Evolutionary conservation across 2,797 vertebrate species (phyloP), one percentile per base, ranked within the genome.

Genomic region (Aphelocoma californica): DNA sequence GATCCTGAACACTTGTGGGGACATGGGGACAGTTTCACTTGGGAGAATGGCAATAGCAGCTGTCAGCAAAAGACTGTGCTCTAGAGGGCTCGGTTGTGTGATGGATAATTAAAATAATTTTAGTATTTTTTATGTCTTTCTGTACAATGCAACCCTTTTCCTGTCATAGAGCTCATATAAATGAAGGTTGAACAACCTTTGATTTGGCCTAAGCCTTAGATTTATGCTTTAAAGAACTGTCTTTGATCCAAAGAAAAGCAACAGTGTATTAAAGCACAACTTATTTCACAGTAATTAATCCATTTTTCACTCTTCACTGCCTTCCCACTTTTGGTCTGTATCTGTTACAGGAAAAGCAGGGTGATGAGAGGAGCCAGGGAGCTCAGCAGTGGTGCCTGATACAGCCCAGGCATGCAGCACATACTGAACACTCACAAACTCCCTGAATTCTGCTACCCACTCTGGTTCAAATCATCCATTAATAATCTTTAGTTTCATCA

Each of bases 391-490:
- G 10, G 7, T 32, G 60, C 19, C 7, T 16, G 71, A 3, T 0
- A 8, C 18, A 26, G 31, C 2, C 4, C 45, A 5, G 45, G 19
- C 21, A 12, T 3, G 32, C 53, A 34, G 66, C 74, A 31, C n/a
- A 1, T 0, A 7, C 28, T 3, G 57, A 44, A 1, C 12, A 11
- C 20, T 12, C 48, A 17, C 14, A 42, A 9, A 14, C 12, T 7
- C 60, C 42, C 45, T 12, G 23, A 18, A 20, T 53, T n/a, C 77
- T 44, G 60, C 9, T 14, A 2, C 45, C 14, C 9, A 8, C 14
- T 15, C 19, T 17, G 56, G 3, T 9, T 57, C 16, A 65, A 86
- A 60, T 44, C 3, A 18, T 2, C 7, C 31, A 34, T 12, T 6
- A 11, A 23, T 7, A 5, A 14, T 19, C 40, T 24, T 32, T 6